These are phyloP conservation scores for Drosophila mojavensis DNA, from an alignment of 1,140 invertebrate species.

Conservation along the genomic window DNA sequence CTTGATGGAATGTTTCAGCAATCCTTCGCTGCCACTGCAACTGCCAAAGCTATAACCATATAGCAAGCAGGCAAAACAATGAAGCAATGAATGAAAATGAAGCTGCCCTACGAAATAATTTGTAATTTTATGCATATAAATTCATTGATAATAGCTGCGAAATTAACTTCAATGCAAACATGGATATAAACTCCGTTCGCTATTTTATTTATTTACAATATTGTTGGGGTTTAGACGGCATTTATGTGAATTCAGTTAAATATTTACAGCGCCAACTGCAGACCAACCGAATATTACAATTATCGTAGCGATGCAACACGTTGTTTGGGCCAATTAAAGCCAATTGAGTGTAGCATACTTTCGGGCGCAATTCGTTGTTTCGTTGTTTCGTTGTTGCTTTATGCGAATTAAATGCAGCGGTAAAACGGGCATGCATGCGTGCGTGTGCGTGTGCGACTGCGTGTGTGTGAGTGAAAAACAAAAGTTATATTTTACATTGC, in stretches of 20 bases:
- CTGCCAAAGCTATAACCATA: conserved; percentile 5
- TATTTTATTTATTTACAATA: conserved; percentile 45
- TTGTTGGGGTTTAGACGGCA: conserved; percentile 8
- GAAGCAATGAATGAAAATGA: conserved; percentile 21
- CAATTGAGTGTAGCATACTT: conserved; percentile 74
- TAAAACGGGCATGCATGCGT: not conserved
- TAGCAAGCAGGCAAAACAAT: not conserved
- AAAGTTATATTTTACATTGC: conserved; percentile 39
- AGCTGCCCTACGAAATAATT: conserved; percentile 17
- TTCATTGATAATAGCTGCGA: conserved; percentile 20
- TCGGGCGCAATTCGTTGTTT: conserved; percentile 37
- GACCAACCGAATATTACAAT: conserved; percentile 27
- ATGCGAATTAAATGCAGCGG: conserved; percentile 10
- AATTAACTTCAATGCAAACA: conserved; percentile 20
- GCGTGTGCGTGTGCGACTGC: not conserved
- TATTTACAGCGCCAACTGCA: conserved; percentile 24
- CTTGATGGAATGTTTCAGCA: conserved; percentile 41
- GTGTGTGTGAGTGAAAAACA: conserved; percentile 26
- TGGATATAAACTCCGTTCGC: not conserved
- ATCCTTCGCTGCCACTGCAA: no score
- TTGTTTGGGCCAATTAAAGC: conserved; percentile 63
- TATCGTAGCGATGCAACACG: conserved; percentile 30
- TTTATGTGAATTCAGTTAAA: conserved; percentile 7
- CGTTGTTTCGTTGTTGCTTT: not conserved
- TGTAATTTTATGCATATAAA: conserved; percentile 13